Evolutionary conservation across 2,113 vertebrate genomes (phyloP).

Genomic region (Mormyrus iriodes): DNA sequence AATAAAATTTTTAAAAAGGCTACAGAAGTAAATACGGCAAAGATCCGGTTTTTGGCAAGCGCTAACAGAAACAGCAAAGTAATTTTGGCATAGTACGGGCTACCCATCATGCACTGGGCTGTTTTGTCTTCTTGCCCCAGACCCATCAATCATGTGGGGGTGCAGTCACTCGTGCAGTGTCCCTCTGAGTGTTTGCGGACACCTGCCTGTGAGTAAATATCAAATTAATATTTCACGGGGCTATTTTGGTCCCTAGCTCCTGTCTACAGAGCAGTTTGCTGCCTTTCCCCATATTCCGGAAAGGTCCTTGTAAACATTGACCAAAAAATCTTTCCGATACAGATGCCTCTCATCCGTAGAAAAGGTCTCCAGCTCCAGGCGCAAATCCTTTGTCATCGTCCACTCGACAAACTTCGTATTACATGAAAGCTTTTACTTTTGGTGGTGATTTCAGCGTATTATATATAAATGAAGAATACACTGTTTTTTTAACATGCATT

Average conservation of each 20-base stretch:
- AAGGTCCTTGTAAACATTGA: background rate
- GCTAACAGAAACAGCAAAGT: background rate
- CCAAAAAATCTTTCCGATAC: background rate
- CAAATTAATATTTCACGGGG: constrained; percentile 21
- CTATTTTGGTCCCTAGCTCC: constrained; percentile 13
- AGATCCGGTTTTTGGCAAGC: background rate
- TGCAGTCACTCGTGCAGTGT: background rate
- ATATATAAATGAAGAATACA: background rate
- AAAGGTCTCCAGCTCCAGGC: background rate
- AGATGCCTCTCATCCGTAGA: background rate
- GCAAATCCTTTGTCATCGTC: background rate
- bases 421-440: background rate
- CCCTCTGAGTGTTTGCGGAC: background rate
- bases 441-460: background rate
- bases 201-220: constrained; percentile 13
- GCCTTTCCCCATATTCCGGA: background rate
- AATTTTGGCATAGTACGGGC: background rate
- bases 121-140: background rate
- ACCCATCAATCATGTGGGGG: constrained; percentile 5
- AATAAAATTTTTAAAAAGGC: background rate
- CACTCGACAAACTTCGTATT: background rate
- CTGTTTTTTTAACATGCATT: background rate
- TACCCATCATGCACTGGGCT: constrained; percentile 11
- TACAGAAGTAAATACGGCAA: background rate
- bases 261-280: background rate